Evolutionary conservation across 2,113 vertebrate species (phyloP).

Genomic region (Strigops habroptila): DNA sequence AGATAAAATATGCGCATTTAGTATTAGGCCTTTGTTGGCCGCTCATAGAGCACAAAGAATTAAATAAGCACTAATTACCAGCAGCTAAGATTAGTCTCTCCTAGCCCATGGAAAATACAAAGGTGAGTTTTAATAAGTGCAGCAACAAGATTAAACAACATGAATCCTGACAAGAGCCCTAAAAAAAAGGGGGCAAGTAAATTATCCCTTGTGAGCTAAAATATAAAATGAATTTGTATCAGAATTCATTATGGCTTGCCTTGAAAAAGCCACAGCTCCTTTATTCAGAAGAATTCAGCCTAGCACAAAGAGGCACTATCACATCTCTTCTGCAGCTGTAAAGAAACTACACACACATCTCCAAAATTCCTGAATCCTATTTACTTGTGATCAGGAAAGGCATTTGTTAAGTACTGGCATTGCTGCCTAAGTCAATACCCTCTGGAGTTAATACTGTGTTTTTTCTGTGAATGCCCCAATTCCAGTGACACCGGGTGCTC

Average conservation of each 20-base stretch:
- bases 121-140: conserved; percentile 30
- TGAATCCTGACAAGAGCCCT: neutral
- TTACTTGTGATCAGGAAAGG: neutral
- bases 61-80: conserved; percentile 36
- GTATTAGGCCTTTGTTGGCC: conserved; percentile 12
- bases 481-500: neutral
- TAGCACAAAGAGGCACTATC: neutral
- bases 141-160: neutral
- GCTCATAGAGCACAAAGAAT: conserved; percentile 3
- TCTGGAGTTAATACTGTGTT: neutral
- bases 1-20: conserved; percentile 36
- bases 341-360: neutral
- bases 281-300: neutral
- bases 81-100: conserved; percentile 18
- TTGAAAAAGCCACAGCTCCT: neutral
- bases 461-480: conserved; percentile 24
- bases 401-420: neutral
- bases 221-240: neutral
- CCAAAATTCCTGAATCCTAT: neutral
- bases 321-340: neutral
- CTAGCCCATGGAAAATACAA: neutral
- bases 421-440: conserved; percentile 28
- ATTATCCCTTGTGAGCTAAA: neutral
- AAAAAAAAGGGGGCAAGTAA: neutral
- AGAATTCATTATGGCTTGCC: neutral